Evolutionary conservation across 2,888 invertebrate species (phyloP).

Genomic region (Disparrhopalites patrizii): DNA sequence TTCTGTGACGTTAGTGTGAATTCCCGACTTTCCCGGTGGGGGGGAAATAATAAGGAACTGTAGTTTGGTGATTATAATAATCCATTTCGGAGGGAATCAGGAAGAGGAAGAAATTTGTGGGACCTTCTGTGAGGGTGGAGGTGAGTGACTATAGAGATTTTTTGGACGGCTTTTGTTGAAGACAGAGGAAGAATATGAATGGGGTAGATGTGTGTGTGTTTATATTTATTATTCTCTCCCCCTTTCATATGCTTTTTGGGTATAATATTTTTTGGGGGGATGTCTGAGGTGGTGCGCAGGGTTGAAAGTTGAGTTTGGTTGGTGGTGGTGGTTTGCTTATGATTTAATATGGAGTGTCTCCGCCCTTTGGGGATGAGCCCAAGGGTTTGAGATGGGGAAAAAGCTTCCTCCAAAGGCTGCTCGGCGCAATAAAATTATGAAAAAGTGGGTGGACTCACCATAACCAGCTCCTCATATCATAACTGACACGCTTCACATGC

Average conservation of each 20-base stretch:
- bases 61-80: not conserved
- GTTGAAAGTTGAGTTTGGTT: not conserved
- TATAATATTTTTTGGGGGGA: not conserved
- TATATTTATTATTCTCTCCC: not conserved
- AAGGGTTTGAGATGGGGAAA: no score
- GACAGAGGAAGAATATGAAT: not conserved
- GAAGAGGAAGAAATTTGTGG: not conserved
- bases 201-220: not conserved
- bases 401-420: no score
- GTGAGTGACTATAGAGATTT: not conserved
- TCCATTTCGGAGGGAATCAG: not conserved
- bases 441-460: slow-evolving; percentile 1
- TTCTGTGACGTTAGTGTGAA: no score
- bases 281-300: not conserved
- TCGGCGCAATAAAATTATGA: slow-evolving; percentile 8
- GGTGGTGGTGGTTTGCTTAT: not conserved
- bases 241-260: not conserved
- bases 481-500: not conserved
- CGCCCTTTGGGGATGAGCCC: not conserved
- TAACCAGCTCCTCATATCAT: slow-evolving; percentile 2
- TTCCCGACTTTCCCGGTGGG: no score
- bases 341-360: slow-evolving; percentile 4
- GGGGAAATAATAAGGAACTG: not conserved
- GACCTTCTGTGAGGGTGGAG: not conserved
- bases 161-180: not conserved